Conservation (phyloP, 2,113 vertebrate genomes). For the Brachirus orientalis region DNA sequence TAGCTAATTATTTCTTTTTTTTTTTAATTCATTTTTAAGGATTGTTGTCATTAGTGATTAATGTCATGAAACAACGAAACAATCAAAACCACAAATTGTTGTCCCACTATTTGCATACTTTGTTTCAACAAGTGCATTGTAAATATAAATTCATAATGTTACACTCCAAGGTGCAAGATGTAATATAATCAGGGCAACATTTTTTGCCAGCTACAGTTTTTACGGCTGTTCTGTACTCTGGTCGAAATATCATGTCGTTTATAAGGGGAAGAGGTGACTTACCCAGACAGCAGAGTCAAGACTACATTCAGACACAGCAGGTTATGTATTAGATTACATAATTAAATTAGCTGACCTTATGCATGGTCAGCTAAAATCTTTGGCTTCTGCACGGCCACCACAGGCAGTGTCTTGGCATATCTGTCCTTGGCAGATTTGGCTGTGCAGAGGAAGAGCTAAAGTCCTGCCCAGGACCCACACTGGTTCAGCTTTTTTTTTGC, state of each 20-base stretch:
- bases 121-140: background rate
- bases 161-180: background rate
- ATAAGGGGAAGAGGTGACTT: background rate
- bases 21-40: no score
- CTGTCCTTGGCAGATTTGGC: slow-evolving; percentile 6
- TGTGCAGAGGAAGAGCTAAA: background rate
- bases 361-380: slow-evolving; percentile 25
- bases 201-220: background rate
- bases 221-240: background rate
- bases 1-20: no score
- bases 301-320: slow-evolving; percentile 10
- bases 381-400: slow-evolving; percentile 3
- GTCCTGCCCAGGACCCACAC: background rate
- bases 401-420: slow-evolving; percentile 2
- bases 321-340: slow-evolving; percentile 24
- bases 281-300: background rate
- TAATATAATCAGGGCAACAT: background rate
- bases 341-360: slow-evolving; percentile 16
- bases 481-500: background rate
- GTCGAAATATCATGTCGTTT: background rate
- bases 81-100: no score
- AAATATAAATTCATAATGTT: background rate
- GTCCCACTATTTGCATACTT: background rate
- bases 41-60: no score
- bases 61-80: no score